Conservation (phyloP, 30 jellyfish, hydroid and myxozoan genomes). For the Aurelia aurita complex sp. Pacific region DNA sequence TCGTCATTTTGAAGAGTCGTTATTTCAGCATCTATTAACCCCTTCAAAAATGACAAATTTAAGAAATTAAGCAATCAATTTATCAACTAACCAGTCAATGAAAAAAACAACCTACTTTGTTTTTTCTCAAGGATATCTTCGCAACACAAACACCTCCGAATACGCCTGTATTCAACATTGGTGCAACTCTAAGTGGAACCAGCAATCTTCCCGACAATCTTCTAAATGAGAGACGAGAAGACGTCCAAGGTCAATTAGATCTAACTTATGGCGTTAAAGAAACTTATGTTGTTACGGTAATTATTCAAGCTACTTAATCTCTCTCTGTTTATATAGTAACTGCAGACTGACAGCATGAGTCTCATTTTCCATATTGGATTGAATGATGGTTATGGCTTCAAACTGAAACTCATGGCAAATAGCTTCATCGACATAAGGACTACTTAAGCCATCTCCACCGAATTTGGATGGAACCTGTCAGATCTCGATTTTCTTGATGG, state of each 20-base stretch:
- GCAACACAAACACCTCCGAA: constrained; percentile 72
- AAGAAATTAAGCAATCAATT: too few species aligned
- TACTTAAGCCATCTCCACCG: too few species aligned
- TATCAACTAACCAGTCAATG: too few species aligned
- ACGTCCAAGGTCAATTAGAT: constrained; percentile 70
- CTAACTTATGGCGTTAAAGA: constrained; percentile 74
- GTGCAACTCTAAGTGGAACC: background rate
- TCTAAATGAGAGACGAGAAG: constrained; percentile 12
- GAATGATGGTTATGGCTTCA: too few species aligned
- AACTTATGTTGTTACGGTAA: constrained; percentile 66
- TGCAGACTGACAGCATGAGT: background rate
- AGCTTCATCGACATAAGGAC: too few species aligned
- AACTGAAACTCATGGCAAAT: too few species aligned
- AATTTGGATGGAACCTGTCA: too few species aligned
- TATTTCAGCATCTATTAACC: too few species aligned
- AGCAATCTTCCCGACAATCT: background rate
- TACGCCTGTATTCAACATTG: constrained; percentile 60
- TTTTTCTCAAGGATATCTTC: constrained; percentile 37
- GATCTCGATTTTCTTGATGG: too few species aligned
- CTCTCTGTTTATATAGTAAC: background rate
- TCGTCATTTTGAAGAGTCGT: too few species aligned
- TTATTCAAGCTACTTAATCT: background rate
- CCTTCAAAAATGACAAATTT: too few species aligned
- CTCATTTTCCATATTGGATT: too few species aligned
- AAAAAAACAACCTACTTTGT: background rate